Evolutionary conservation across 2,888 invertebrate species (phyloP).

Genomic region (Gastrophysa polygoni): DNA sequence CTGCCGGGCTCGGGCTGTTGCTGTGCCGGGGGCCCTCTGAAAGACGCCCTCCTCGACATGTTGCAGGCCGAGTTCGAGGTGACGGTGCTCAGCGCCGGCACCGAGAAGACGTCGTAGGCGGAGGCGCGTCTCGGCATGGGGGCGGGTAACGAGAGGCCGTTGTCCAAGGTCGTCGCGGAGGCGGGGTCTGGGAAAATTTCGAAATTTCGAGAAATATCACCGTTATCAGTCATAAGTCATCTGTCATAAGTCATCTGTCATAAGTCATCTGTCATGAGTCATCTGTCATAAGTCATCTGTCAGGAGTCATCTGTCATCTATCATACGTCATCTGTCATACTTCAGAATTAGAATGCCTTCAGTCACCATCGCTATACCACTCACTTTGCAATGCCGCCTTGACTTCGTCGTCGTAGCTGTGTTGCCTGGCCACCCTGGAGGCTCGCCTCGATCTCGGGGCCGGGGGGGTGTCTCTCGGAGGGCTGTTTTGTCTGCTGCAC

Average conservation of each 20-base stretch:
- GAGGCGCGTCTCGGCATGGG: slow-evolving; percentile 81
- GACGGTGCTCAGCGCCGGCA: slow-evolving; percentile 63
- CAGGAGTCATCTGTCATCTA: too few species aligned
- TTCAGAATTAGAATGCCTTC: too few species aligned
- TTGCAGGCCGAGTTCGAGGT: slow-evolving; percentile 37
- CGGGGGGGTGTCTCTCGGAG: slow-evolving; percentile 59
- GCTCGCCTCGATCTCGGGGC: slow-evolving; percentile 63
- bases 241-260: too few species aligned
- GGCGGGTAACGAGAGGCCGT: slow-evolving; percentile 71
- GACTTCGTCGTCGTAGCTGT: slow-evolving; percentile 84
- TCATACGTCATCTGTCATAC: too few species aligned
- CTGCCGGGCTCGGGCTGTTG: slow-evolving; percentile 60
- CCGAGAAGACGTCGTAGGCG: slow-evolving; percentile 83
- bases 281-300: too few species aligned
- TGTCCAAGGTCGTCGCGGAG: slow-evolving; percentile 55
- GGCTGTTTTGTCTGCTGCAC: slow-evolving; percentile 66
- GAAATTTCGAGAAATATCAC: too few species aligned
- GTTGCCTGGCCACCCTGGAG: slow-evolving; percentile 72
- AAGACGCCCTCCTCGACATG: slow-evolving; percentile 62
- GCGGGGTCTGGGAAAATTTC: slow-evolving; percentile 25
- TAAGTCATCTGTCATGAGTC: too few species aligned
- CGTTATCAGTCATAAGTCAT: too few species aligned
- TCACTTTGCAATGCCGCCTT: slow-evolving; percentile 40
- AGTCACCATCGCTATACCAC: too few species aligned
- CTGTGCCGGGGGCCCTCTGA: slow-evolving; percentile 62